These are phyloP conservation scores for Dicerorhinus sumatrensis DNA, from an alignment of 2,113 vertebrate genomes.

Conservation along the genomic window DNA sequence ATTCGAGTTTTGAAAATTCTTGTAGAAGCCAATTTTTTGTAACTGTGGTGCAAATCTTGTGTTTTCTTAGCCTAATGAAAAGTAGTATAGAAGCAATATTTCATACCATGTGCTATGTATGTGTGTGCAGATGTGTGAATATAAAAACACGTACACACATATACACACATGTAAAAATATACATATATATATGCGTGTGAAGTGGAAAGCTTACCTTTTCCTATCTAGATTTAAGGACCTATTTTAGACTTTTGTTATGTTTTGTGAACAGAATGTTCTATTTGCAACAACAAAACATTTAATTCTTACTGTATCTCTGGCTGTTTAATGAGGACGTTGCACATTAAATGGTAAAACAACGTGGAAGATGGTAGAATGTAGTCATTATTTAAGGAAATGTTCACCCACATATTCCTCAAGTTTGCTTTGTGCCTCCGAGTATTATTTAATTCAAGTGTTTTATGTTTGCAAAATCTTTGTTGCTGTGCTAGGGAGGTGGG, in stretches of 20 bases:
- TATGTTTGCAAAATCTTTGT: slow-evolving; percentile 90
- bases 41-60: slow-evolving; percentile 93
- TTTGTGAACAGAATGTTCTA: slow-evolving; percentile 92
- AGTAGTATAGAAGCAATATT: slow-evolving; percentile 95
- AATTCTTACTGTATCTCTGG: slow-evolving; percentile 91
- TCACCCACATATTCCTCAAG: slow-evolving; percentile 88
- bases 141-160: slow-evolving; percentile 73
- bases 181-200: slow-evolving; percentile 88
- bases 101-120: slow-evolving; percentile 87
- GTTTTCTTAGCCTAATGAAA: slow-evolving; percentile 92
- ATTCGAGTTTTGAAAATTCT: slow-evolving; percentile 92
- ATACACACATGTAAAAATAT: slow-evolving; percentile 83
- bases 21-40: slow-evolving; percentile 94
- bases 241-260: slow-evolving; percentile 93
- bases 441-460: slow-evolving; percentile 91
- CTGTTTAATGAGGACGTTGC: slow-evolving; percentile 89
- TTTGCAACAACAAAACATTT: slow-evolving; percentile 89
- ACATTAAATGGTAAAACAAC: slow-evolving; percentile 88
- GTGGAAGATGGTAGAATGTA: slow-evolving; percentile 92
- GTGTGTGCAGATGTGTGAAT: slow-evolving; percentile 82
- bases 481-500: slow-evolving; percentile 90
- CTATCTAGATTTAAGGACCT: slow-evolving; percentile 91
- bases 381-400: slow-evolving; percentile 89
- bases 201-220: slow-evolving; percentile 91
- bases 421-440: slow-evolving; percentile 92